Percentiles rank a stretch among this genome's conserved stretches.
These are phyloP conservation scores for Sipha flava DNA, from an alignment of 1,140 invertebrate species.

Conservation along the genomic window DNA sequence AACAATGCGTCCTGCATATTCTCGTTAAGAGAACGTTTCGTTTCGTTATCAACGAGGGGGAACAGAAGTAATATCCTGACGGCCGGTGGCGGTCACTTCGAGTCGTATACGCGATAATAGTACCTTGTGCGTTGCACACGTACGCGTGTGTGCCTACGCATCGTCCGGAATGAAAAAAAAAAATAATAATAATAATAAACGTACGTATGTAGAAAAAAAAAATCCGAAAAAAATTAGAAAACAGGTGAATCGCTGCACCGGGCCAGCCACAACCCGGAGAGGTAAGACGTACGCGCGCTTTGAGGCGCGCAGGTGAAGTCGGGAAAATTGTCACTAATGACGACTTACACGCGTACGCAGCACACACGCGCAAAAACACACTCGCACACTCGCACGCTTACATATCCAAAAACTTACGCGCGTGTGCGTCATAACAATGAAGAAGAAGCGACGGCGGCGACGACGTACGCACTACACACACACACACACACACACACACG, in stretches of 20 bases:
- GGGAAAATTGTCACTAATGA: constrained; percentile 18
- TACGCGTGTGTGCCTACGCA: background rate
- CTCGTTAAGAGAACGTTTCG: no score
- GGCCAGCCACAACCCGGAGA: background rate
- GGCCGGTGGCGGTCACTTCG: background rate
- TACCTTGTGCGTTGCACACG: no score
- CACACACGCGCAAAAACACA: no score
- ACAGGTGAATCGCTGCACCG: constrained; percentile 17
- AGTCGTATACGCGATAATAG: no score
- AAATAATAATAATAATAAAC: no score
- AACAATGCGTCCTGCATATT: no score
- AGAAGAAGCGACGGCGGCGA: background rate
- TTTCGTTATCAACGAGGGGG: background rate
- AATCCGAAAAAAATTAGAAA: background rate
- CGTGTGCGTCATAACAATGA: background rate
- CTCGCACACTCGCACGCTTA: background rate
- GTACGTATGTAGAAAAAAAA: no score
- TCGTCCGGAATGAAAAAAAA: background rate
- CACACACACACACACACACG: no score
- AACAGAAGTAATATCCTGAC: background rate
- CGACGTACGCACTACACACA: no score
- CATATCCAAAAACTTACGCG: background rate
- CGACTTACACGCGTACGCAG: background rate
- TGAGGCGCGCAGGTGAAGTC: background rate
- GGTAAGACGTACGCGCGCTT: background rate